phyloP scores from a whole-genome alignment of 2,113 vertebrate species.

The Gambusia holbrooki region DNA sequence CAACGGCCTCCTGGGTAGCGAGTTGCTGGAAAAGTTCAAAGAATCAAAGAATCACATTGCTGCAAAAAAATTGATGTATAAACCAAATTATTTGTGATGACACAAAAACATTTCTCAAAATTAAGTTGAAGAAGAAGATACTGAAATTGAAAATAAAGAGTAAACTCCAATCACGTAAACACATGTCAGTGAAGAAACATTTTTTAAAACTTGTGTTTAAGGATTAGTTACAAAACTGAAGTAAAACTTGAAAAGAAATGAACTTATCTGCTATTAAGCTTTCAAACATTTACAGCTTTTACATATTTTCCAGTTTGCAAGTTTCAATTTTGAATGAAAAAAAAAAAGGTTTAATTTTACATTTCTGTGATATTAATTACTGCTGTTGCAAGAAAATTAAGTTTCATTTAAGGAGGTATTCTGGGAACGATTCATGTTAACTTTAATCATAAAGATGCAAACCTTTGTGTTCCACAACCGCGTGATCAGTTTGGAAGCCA shows the following conservation, averaged over 20 bases:
- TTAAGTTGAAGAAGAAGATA: not conserved
- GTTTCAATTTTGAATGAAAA: no score
- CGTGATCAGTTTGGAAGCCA: not conserved
- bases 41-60: not conserved
- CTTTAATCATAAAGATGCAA: not conserved
- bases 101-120: not conserved
- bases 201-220: not conserved
- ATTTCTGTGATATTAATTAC: no score
- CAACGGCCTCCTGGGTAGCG: slow-evolving; percentile 91
- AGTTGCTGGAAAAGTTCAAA: slow-evolving; percentile 75
- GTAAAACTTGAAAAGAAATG: not conserved
- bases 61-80: not conserved
- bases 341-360: no score
- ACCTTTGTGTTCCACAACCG: not conserved
- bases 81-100: not conserved
- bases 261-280: not conserved
- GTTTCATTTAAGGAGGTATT: no score
- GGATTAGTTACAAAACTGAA: not conserved
- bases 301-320: no score
- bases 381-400: no score
- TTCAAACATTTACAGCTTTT: not conserved
- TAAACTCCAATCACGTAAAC: not conserved
- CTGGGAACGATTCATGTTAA: not conserved
- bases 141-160: not conserved
- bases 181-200: not conserved